A percentile compares a stretch with the other conserved stretches of the same genome.
Conservation (phyloP, 2,797 vertebrate genomes). For the Gephyroberyx darwinii region DNA sequence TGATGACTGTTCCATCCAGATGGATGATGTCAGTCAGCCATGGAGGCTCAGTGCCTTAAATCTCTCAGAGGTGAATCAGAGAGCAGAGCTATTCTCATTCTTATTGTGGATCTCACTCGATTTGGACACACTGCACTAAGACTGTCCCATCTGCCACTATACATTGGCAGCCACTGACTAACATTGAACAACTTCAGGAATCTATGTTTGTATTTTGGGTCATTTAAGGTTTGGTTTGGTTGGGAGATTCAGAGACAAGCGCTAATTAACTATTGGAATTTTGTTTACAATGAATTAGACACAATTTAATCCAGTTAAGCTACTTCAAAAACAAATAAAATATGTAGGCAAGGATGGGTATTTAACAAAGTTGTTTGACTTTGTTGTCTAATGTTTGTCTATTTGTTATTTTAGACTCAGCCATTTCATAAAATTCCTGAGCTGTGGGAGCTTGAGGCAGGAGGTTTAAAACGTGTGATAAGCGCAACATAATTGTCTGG, state of each 20-base stretch:
- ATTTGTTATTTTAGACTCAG: not conserved
- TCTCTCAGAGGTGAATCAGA: conserved; percentile 55
- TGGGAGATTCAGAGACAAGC: not conserved
- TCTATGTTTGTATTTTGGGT: conserved; percentile 27
- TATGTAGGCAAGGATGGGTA: conserved; percentile 36
- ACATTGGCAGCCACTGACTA: conserved; percentile 32
- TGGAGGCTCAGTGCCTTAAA: conserved; percentile 55
- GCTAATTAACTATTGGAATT: not conserved
- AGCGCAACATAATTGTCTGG: conserved; percentile 58
- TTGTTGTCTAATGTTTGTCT: conserved; percentile 52
- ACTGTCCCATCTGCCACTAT: conserved; percentile 60
- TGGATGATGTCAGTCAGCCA: conserved; percentile 71
- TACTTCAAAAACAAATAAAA: conserved; percentile 22
- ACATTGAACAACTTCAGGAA: conserved; percentile 38
- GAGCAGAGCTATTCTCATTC: conserved; percentile 50
- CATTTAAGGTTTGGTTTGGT: not conserved
- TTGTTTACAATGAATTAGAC: conserved; percentile 36
- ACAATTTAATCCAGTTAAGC: conserved; percentile 46
- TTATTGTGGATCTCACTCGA: conserved; percentile 43
- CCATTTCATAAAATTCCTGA: conserved; percentile 52
- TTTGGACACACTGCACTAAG: conserved; percentile 57
- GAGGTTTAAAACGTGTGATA: conserved; percentile 64
- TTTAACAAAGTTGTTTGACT: conserved; percentile 49
- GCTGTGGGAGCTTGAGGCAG: conserved; percentile 38
- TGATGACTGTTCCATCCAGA: conserved; percentile 62